These are phyloP conservation scores for Carposina sasakii DNA, from an alignment of 1,140 invertebrate species.

Conservation along the genomic window DNA sequence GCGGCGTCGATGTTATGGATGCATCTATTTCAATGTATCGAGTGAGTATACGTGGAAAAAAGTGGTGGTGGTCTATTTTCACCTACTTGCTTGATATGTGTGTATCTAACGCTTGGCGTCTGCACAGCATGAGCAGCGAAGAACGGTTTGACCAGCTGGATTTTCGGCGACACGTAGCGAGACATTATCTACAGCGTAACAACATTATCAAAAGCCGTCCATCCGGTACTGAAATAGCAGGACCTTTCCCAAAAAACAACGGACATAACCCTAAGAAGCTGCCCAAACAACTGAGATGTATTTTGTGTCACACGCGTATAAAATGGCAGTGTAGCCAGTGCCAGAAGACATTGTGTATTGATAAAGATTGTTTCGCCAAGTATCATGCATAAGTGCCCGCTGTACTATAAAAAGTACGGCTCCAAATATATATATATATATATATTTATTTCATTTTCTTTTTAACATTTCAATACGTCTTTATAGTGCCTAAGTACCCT, in stretches of 20 bases:
- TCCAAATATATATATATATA: too few species aligned
- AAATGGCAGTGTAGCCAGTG: slow-evolving; percentile 29
- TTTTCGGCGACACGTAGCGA: slow-evolving; percentile 28
- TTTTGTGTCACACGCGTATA: slow-evolving; percentile 28
- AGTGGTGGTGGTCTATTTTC: slow-evolving; percentile 39
- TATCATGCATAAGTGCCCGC: slow-evolving; percentile 14
- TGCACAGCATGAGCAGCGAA: slow-evolving; percentile 34
- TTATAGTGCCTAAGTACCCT: too few species aligned
- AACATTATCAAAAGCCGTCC: slow-evolving; percentile 28
- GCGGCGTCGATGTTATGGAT: slow-evolving; percentile 40
- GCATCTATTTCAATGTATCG: slow-evolving; percentile 24
- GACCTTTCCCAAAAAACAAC: slow-evolving; percentile 26
- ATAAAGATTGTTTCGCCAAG: slow-evolving; percentile 29
- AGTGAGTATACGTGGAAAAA: slow-evolving; percentile 25
- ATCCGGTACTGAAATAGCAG: slow-evolving; percentile 23
- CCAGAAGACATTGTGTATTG: slow-evolving; percentile 31
- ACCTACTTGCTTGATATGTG: slow-evolving; percentile 37
- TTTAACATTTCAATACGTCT: too few species aligned
- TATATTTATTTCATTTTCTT: too few species aligned
- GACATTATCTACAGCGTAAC: slow-evolving; percentile 25
- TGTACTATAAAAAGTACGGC: too few species aligned
- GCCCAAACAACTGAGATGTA: slow-evolving; percentile 27
- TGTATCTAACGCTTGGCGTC: slow-evolving; percentile 39
- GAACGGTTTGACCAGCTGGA: slow-evolving; percentile 28
- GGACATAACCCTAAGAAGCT: slow-evolving; percentile 30